These are phyloP conservation scores for Onychostoma macrolepis DNA, from an alignment of 2,113 vertebrate genomes.

Conservation along the genomic window DNA sequence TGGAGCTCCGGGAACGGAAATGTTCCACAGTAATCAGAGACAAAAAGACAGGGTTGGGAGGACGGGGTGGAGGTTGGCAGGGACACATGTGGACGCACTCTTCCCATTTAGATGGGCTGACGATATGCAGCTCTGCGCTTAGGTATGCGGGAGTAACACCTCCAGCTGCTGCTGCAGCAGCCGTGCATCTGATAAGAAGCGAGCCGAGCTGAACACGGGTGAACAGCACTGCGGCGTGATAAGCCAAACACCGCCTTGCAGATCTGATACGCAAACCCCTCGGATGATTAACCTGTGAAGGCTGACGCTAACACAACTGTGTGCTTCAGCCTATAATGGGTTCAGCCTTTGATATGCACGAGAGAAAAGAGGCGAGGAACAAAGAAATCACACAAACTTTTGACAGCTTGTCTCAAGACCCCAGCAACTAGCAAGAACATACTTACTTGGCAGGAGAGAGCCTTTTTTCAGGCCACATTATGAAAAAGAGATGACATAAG, in stretches of 20 bases:
- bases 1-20: not conserved
- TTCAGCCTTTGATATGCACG: slow-evolving; percentile 1
- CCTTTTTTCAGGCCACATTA: not conserved
- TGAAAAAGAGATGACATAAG: slow-evolving; percentile 22
- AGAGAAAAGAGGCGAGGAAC: not conserved
- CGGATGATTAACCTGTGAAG: slow-evolving; percentile 26
- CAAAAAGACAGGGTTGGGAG: slow-evolving; percentile 24
- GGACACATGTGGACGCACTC: not conserved
- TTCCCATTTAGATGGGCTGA: slow-evolving; percentile 23
- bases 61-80: slow-evolving; percentile 22
- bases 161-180: not conserved
- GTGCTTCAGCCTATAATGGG: not conserved
- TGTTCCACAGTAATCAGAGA: slow-evolving; percentile 18
- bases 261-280: not conserved
- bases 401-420: not conserved
- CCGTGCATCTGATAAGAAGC: slow-evolving; percentile 14
- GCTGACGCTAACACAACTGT: not conserved
- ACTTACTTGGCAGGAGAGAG: not conserved
- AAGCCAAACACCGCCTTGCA: slow-evolving; percentile 32
- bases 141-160: slow-evolving; percentile 18
- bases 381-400: slow-evolving; percentile 3
- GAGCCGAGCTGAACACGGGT: slow-evolving; percentile 23
- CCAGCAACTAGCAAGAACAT: slow-evolving; percentile 11
- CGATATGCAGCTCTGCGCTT: slow-evolving; percentile 1
- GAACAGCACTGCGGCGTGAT: slow-evolving; percentile 11